These are phyloP conservation scores for Carduelis carduelis DNA, from an alignment of 2,797 vertebrate genomes.

Conservation along the genomic window DNA sequence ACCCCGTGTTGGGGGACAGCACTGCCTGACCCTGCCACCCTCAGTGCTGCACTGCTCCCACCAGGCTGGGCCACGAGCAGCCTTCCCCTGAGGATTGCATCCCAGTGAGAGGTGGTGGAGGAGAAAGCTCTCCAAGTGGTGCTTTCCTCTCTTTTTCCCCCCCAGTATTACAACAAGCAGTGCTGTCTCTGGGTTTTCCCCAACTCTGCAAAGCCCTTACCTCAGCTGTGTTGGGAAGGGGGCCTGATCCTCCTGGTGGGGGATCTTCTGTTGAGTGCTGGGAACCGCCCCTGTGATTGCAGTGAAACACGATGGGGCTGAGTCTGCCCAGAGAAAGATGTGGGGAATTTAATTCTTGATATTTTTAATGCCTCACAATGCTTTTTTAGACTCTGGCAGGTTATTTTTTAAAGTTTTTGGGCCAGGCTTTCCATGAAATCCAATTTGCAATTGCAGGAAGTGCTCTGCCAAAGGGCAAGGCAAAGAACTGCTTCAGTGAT, in stretches of 20 bases:
- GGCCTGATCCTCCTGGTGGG: neutral
- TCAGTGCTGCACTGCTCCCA: neutral
- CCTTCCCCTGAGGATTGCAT: rapidly evolving
- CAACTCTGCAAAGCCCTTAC: neutral
- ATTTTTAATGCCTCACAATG: rapidly evolving
- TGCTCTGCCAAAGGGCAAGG: neutral
- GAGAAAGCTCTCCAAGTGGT: neutral
- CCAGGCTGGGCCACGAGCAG: neutral
- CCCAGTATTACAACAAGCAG: neutral
- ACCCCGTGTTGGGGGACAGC: neutral
- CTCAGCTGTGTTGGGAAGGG: rapidly evolving
- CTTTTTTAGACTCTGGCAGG: neutral
- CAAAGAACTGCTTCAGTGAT: neutral
- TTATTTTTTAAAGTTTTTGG: neutral
- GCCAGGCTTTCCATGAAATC: neutral
- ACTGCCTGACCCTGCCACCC: neutral
- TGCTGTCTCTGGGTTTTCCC: neutral
- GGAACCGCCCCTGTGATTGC: neutral
- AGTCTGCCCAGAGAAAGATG: neutral
- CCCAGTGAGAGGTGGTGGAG: neutral
- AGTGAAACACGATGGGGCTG: neutral
- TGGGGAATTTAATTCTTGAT: rapidly evolving
- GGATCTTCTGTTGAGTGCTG: neutral
- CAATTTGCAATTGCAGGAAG: neutral
- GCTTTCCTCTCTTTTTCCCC: neutral